Evolutionary conservation across 2,797 vertebrate genomes (phyloP), one percentile per base, ranked within the genome.

Genomic region (Chrosomus eos): DNA sequence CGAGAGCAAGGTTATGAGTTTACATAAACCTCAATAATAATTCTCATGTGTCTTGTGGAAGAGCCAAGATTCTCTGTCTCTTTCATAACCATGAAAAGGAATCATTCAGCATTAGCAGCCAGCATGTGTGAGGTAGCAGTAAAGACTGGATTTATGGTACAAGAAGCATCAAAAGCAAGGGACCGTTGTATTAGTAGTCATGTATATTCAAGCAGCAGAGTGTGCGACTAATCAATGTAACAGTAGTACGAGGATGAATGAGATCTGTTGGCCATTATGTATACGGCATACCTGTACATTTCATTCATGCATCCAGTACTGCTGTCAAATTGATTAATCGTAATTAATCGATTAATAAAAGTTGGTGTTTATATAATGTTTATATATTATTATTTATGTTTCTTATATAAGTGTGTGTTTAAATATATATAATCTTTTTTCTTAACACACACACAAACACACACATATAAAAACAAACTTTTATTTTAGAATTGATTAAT

Each of bases 1-100:
- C 89, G 90, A 91, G 90, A 91, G 88, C 88, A 78, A 91, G 90
- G 89, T 90, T 91, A 91, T 91, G 90, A 89, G 89, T 91, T 93
- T 92, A 87, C 90, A 92, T 88, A 82, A 84, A 81, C 76, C 86
- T 80, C 78, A 79, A 76, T 85, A 80, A 85, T 70, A 67, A 77
- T 71, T 83, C 45, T 85, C 55, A 80, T 85, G 53, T 75, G 53
- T 80, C 64, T 75, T 48, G 86, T 75, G 62, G 81, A 73, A 76
- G 83, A 64, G 80, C 68, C 80, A 40, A 83, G 77, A 31, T 43
- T 80, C 31, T 74, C 85, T 81, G 78, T 71, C 48, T 74, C 67
- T 80, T 79, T 85, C 75, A 80, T 80, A 80, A 79, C 67, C 67
- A 36, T 80, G 76, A 70, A 78, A 31, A 84, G 68, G 64, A 84